Evolutionary conservation across 2,113 vertebrate genomes (phyloP).

Genomic region (Uropsilus gracilis): DNA sequence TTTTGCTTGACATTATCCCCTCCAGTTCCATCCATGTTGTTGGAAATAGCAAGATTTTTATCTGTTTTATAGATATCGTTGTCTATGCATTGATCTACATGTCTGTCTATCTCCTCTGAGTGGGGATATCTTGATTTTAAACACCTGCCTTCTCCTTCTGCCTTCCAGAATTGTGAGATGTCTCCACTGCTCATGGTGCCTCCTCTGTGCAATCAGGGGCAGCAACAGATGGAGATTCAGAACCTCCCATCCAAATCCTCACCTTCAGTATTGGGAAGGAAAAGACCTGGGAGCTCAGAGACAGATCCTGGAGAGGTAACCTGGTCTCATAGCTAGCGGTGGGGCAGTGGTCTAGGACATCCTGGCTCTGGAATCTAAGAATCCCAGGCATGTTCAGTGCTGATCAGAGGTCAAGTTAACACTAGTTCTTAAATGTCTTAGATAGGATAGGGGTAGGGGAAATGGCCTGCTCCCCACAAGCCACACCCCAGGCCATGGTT

Average conservation of each 20-base stretch:
- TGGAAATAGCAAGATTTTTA: no score
- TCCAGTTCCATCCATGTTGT: no score
- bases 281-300: background rate
- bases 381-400: background rate
- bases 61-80: no score
- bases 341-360: fast-evolving
- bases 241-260: fast-evolving
- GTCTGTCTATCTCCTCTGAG: no score
- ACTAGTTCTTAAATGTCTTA: background rate
- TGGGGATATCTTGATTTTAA: background rate
- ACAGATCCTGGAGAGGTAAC: fast-evolving
- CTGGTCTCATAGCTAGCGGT: no score
- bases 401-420: background rate
- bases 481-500: no score
- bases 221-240: fast-evolving
- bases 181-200: background rate
- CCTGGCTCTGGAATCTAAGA: background rate
- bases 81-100: no score
- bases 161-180: background rate
- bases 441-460: background rate
- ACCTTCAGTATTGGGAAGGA: background rate
- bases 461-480: no score
- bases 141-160: background rate
- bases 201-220: background rate
- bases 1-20: no score